phyloP scores from a whole-genome alignment of 2,797 vertebrate species.

The Anas acuta region DNA sequence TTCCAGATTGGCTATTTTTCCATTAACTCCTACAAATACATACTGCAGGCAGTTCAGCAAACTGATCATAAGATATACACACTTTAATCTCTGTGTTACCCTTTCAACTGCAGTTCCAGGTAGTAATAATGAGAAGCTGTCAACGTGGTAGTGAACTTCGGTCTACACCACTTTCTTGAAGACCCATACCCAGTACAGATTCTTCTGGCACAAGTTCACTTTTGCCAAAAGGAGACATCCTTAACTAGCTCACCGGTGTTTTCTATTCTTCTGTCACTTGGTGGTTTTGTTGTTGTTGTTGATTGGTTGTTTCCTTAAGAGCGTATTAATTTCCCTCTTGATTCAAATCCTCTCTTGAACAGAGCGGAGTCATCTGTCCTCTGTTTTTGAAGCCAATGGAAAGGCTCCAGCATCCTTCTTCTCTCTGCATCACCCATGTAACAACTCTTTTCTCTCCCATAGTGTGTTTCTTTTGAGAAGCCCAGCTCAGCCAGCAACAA shows the following conservation, averaged over 20 bases:
- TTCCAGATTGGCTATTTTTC: slow-evolving; percentile 17
- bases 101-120: neutral
- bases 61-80: neutral
- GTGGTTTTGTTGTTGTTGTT: neutral
- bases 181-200: neutral
- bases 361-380: neutral
- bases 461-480: neutral
- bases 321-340: slow-evolving; percentile 21
- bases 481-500: neutral
- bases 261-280: neutral
- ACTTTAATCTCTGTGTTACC: neutral
- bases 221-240: neutral
- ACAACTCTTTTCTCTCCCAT: neutral
- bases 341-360: slow-evolving; percentile 52
- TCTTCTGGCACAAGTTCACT: neutral
- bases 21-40: neutral
- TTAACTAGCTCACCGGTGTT: neutral
- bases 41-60: neutral
- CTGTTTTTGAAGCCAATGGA: slow-evolving; percentile 24
- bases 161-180: neutral
- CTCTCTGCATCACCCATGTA: neutral
- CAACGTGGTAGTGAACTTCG: neutral
- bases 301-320: neutral
- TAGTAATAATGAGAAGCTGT: neutral
- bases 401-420: neutral